Evolutionary conservation across 2,113 vertebrate species (phyloP).

Genomic region (Passer montanus): DNA sequence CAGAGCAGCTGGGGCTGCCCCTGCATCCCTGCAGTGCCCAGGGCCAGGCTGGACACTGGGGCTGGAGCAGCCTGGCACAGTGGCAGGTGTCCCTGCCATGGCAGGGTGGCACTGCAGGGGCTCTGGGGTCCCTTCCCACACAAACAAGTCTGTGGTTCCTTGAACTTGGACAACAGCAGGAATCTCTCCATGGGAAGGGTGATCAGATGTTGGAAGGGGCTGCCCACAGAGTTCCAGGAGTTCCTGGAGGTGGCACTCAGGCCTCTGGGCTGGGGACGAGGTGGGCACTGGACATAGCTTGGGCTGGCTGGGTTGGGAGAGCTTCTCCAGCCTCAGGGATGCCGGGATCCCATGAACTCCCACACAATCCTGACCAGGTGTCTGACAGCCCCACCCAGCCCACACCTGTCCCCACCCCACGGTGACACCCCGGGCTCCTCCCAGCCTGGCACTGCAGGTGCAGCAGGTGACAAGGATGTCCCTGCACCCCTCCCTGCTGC

Average conservation of each 20-base stretch:
- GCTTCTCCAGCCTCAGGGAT: background rate
- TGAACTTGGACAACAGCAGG: background rate
- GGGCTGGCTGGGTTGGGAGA: background rate
- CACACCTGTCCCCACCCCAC: background rate
- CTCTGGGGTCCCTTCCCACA: background rate
- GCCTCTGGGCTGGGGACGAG: background rate
- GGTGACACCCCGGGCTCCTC: background rate
- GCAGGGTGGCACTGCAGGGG: background rate
- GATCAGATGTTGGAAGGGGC: background rate
- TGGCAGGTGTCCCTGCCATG: background rate
- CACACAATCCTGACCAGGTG: no score
- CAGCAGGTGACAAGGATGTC: background rate
- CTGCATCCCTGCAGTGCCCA: background rate
- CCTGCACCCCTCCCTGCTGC: background rate
- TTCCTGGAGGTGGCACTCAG: background rate
- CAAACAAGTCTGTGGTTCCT: background rate
- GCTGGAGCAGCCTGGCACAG: no score
- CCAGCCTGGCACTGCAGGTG: background rate
- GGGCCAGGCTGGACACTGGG: no score
- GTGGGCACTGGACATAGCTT: background rate
- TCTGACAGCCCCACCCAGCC: background rate
- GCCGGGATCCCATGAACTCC: fast-evolving
- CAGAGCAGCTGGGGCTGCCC: background rate
- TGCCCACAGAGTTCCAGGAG: background rate
- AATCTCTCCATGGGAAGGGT: background rate